phyloP scores from a whole-genome alignment of 1,140 invertebrate genomes.

The Drosophila lowei region DNA sequence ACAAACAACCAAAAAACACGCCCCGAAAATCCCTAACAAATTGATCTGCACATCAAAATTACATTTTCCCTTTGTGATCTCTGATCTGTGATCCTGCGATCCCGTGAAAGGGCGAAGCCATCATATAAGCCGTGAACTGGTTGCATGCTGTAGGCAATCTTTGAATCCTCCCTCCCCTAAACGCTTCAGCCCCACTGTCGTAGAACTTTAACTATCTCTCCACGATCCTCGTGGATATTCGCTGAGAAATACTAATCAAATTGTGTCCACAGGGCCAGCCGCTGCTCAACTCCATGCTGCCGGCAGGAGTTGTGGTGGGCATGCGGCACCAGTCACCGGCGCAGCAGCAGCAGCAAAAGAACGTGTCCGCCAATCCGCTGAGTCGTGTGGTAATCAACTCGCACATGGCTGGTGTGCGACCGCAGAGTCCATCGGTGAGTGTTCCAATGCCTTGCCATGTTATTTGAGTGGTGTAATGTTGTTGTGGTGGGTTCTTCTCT shows the following conservation, averaged over 20 bases:
- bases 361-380: constrained; percentile 86
- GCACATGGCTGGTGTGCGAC: constrained; percentile 91
- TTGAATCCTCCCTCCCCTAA: constrained; percentile 5
- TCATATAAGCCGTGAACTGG: constrained; percentile 23
- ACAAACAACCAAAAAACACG: neutral
- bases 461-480: constrained; percentile 28
- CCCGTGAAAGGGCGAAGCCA: neutral
- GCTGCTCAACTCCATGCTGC: constrained; percentile 85
- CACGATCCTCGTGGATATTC: neutral
- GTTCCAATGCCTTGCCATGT: neutral
- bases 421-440: constrained; percentile 91
- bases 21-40: neutral
- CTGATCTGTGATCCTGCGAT: neutral
- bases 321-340: constrained; percentile 88
- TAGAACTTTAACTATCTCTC: too few species aligned
- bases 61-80: too few species aligned
- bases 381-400: constrained; percentile 91
- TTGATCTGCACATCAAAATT: constrained; percentile 6
- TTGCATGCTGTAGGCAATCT: constrained; percentile 65
- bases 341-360: constrained; percentile 88
- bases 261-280: constrained; percentile 71
- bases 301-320: constrained; percentile 92
- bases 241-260: constrained; percentile 1
- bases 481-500: constrained; percentile 62
- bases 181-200: constrained; percentile 21